Evolutionary conservation across 2,888 invertebrate species (phyloP), one percentile per base, ranked within the genome.

Genomic region (Melanchra persicariae): DNA sequence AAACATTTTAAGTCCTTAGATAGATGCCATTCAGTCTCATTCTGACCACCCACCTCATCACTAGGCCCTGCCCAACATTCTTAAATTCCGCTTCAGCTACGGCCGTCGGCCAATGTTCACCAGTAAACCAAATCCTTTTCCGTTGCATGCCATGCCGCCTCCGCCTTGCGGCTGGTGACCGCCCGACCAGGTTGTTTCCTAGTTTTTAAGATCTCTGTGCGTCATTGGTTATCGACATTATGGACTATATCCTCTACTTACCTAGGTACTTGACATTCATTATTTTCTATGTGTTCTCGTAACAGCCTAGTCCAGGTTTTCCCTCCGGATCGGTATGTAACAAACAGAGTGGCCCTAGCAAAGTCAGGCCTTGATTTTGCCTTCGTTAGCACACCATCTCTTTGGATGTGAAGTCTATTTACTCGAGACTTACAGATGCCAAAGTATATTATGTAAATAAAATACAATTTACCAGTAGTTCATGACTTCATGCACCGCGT

Each of bases 401-500:
- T 4, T 17, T 8, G 17, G 40, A 24, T 24, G 22, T n/a, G n/a
- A n/a, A n/a, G n/a, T n/a, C n/a, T n/a, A n/a, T n/a, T n/a, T n/a
- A n/a, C n/a, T n/a, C n/a, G n/a, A n/a, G n/a, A n/a, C n/a, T 37
- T 37, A n/a, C 7, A 7, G 8, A 37, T 22, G 10, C 34, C 8
- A 3, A 22, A 15, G 8, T 37, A n/a, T n/a, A n/a, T n/a, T n/a
- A n/a, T n/a, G n/a, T n/a, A n/a, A n/a, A n/a, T n/a, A n/a, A n/a
- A 55, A 45, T 59, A 34, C 37, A 37, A 9, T 47, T 37, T 19
- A 45, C 22, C 7, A 40, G 34, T 55, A 68, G 40, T 34, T 47
- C n/a, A 74, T 54, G 22, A 68, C 40, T 34, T 47, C n/a, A 74
- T 54, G 22, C 43, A 6, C 40, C 9, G n/a, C 24, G 24, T 65